Evolutionary conservation across 2,797 vertebrate genomes (phyloP).

Genomic region (Trematocara caparti): DNA sequence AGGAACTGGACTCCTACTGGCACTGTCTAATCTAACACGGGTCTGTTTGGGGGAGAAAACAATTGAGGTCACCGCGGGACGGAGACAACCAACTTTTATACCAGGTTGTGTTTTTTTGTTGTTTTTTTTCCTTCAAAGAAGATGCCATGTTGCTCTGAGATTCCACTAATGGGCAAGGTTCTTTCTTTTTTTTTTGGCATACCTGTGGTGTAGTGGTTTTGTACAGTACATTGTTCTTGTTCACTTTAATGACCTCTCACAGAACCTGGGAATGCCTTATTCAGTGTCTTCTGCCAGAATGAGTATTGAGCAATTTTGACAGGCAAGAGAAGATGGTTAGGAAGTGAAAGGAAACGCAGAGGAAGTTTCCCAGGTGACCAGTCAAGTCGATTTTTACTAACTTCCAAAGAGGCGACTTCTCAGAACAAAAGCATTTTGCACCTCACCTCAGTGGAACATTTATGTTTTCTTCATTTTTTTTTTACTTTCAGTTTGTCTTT

Average conservation of each 20-base stretch:
- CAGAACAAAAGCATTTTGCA: slow-evolving; percentile 78
- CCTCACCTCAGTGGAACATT: slow-evolving; percentile 64
- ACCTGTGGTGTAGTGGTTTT: slow-evolving; percentile 74
- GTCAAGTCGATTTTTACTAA: slow-evolving; percentile 65
- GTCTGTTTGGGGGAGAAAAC: slow-evolving; percentile 49
- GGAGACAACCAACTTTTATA: slow-evolving; percentile 73
- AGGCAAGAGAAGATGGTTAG: slow-evolving; percentile 40
- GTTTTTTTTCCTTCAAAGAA: slow-evolving; percentile 61
- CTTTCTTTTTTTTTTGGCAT: slow-evolving; percentile 54
- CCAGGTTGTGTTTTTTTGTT: slow-evolving; percentile 31
- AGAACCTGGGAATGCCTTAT: slow-evolving; percentile 78
- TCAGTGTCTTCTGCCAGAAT: slow-evolving; percentile 70
- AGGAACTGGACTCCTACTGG: slow-evolving; percentile 67
- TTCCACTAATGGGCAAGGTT: slow-evolving; percentile 74
- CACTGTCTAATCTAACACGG: slow-evolving; percentile 79
- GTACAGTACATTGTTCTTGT: slow-evolving; percentile 74
- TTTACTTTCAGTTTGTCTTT: slow-evolving; percentile 7
- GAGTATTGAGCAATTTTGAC: slow-evolving; percentile 56
- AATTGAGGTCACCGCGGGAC: slow-evolving; percentile 75
- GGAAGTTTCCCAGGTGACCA: slow-evolving; percentile 63
- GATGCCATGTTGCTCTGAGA: slow-evolving; percentile 79
- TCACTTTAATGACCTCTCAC: slow-evolving; percentile 64
- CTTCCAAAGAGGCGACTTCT: slow-evolving; percentile 78
- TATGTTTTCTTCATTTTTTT: not conserved
- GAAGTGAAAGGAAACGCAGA: slow-evolving; percentile 39